phyloP scores from a whole-genome alignment of 2,888 invertebrate genomes.

The Lagria hirta region DNA sequence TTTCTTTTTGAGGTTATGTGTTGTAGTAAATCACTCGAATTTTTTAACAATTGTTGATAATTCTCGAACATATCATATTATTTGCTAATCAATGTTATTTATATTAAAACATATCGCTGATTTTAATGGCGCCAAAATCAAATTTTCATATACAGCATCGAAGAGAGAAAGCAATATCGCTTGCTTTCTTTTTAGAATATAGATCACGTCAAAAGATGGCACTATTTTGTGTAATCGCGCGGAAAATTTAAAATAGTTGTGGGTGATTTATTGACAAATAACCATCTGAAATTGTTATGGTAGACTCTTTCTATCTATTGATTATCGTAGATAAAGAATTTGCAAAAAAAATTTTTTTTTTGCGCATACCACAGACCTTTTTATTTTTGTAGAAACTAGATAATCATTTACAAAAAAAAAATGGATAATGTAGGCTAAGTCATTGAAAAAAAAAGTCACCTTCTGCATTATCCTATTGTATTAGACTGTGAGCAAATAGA shows the following conservation, averaged over 20 bases:
- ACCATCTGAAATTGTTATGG: not conserved
- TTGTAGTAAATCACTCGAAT: constrained; percentile 16
- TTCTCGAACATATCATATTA: no score
- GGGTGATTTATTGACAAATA: no score
- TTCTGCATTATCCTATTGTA: constrained; percentile 12
- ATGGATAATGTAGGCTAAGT: constrained; percentile 3
- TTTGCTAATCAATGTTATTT: no score
- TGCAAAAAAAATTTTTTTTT: constrained; percentile 5
- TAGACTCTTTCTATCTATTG: constrained; percentile 12
- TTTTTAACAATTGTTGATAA: no score
- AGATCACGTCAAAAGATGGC: no score
- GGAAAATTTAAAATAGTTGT: no score
- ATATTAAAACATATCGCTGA: no score
- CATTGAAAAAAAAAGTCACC: not conserved
- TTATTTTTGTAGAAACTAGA: constrained; percentile 14
- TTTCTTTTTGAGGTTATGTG: constrained; percentile 6
- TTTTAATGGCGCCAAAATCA: no score
- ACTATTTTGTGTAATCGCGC: no score
- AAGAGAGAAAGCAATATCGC: no score
- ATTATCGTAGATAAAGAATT: constrained; percentile 5
- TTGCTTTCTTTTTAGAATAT: no score
- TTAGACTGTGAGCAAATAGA: constrained; percentile 19
- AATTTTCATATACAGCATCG: no score
- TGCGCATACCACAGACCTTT: constrained; percentile 1
- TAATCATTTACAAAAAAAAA: not conserved